These are phyloP conservation scores for Cydia pomonella DNA, from an alignment of 1,140 invertebrate genomes.

Conservation along the genomic window DNA sequence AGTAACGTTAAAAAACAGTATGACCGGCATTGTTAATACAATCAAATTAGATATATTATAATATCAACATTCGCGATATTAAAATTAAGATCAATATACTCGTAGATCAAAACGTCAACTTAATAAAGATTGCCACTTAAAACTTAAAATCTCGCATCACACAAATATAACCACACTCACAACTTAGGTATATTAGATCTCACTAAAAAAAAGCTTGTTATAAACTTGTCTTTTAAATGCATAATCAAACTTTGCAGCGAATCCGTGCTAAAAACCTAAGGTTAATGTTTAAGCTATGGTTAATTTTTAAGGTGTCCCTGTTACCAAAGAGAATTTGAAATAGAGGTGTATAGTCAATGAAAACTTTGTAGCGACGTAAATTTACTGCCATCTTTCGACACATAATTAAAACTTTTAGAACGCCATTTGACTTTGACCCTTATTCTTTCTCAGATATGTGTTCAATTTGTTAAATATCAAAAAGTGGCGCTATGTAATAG, in stretches of 20 bases:
- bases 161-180: conserved; percentile 1
- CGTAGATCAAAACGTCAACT: conserved; percentile 15
- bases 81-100: conserved; percentile 22
- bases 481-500: too few species aligned
- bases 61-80: neutral
- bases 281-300: too few species aligned
- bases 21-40: neutral
- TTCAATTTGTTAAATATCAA: too few species aligned
- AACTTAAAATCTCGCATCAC: neutral
- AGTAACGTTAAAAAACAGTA: neutral
- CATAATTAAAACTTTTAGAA: too few species aligned
- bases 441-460: too few species aligned
- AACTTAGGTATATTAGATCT: conserved; percentile 4
- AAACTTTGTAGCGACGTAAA: too few species aligned
- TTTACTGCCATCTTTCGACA: too few species aligned
- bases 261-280: neutral
- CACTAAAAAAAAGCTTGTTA: neutral
- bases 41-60: neutral
- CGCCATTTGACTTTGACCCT: too few species aligned
- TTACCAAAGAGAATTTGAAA: too few species aligned
- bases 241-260: neutral
- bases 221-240: neutral
- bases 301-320: too few species aligned
- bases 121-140: conserved; percentile 22
- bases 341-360: too few species aligned